Percentiles rank a stretch among this genome's conserved stretches.
Evolutionary conservation across 2,797 vertebrate genomes (phyloP).

Genomic region (Scleropages formosus): DNA sequence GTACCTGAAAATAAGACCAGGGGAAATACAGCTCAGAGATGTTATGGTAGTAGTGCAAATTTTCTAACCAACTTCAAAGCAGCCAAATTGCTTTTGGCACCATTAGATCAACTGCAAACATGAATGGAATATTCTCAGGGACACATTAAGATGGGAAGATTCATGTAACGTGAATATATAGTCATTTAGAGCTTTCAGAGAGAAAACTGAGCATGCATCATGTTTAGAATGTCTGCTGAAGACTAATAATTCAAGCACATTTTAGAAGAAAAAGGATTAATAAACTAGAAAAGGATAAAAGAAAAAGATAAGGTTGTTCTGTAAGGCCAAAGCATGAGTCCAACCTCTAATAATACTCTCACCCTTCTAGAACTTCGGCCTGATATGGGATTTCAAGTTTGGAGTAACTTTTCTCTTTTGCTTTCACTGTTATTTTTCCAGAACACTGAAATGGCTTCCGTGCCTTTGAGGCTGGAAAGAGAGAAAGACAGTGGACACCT

Average conservation of each 20-base stretch:
- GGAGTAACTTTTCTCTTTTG: constrained; percentile 95
- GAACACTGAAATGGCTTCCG: constrained; percentile 86
- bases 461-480: constrained; percentile 86
- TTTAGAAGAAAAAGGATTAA: too few species aligned
- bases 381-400: constrained; percentile 99
- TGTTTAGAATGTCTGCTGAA: too few species aligned
- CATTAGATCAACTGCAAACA: background rate
- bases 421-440: constrained; percentile 98
- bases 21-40: background rate
- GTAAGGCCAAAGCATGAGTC: background rate
- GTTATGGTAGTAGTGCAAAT: too few species aligned
- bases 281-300: background rate
- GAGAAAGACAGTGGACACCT: background rate
- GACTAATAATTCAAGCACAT: too few species aligned
- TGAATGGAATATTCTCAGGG: too few species aligned
- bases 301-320: background rate
- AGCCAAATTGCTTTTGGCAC: background rate
- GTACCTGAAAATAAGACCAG: constrained; percentile 63
- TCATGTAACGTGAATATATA: too few species aligned
- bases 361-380: constrained; percentile 97
- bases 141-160: too few species aligned
- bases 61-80: background rate
- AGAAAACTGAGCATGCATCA: too few species aligned
- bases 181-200: too few species aligned
- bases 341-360: constrained; percentile 49